Evolutionary conservation across 2,113 vertebrate genomes (phyloP).

Genomic region (Chroicocephalus ridibundus): DNA sequence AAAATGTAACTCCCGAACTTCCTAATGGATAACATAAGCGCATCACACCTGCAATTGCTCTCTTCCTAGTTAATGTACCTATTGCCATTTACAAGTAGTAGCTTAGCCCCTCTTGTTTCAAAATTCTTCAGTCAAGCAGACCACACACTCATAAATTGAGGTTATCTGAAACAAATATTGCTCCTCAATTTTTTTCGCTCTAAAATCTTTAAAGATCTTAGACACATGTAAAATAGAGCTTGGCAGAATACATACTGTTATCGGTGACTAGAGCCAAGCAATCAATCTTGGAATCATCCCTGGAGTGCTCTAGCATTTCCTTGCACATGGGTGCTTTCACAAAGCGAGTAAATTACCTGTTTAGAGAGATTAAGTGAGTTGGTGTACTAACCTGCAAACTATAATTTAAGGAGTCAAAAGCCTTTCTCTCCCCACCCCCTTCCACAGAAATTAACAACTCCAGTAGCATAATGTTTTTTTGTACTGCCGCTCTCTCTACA

Average conservation of each 20-base stretch:
- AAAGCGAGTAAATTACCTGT: slow-evolving; percentile 67
- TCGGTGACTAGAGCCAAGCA: slow-evolving; percentile 13
- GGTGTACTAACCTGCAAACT: slow-evolving; percentile 38
- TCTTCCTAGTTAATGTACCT: background rate
- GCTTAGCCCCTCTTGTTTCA: background rate
- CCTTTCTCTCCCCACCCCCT: background rate
- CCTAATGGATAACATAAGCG: background rate
- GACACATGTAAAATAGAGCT: background rate
- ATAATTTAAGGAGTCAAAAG: slow-evolving; percentile 63
- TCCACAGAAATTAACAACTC: slow-evolving; percentile 54
- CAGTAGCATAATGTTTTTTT: slow-evolving; percentile 23
- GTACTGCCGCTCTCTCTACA: slow-evolving; percentile 13
- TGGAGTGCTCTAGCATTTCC: slow-evolving; percentile 55
- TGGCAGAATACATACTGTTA: background rate
- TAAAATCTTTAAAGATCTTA: slow-evolving; percentile 11
- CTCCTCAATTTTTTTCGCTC: background rate
- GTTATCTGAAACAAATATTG: background rate
- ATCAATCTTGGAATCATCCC: slow-evolving; percentile 64
- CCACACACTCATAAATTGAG: background rate
- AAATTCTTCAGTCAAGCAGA: background rate
- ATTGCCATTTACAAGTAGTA: background rate
- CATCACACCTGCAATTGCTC: background rate
- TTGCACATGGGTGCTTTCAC: slow-evolving; percentile 61
- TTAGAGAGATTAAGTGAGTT: slow-evolving; percentile 60
- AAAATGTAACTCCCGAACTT: background rate